Base-by-base conservation (phyloP, 2,113 vertebrate genomes). In the Chrysochloris asiatica region DNA sequence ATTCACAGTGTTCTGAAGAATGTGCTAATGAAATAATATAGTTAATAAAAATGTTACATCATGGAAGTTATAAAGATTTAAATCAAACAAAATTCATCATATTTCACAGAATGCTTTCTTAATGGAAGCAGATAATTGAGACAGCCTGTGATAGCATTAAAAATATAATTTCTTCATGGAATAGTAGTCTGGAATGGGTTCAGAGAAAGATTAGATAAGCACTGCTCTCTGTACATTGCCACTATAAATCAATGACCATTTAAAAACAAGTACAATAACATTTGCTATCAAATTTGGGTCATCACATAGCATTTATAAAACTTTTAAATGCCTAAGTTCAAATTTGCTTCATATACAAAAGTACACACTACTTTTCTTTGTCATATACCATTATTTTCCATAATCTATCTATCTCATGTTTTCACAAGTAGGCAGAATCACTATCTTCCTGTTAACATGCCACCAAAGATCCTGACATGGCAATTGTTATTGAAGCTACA, bases 11-110 rank as follows among this genome's bases (percentile, higher is more conserved):
- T 89, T 91, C 84, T 93, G 24, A 95, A 95, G 89, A 50, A 72
- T 77, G 9, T 71, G 13, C 7, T 76, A 52, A 5, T 79, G 86
- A 95, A 94, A 93, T 73, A 95, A 94, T 78, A 63, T 16, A 92
- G 67, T n/a, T 97, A 97, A 94, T 95, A 86, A 95, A 95, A 97
- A 93, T 73, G 69, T 87, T 94, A 93, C 14, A 91, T 91, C 94
- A 91, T 63, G 90, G 33, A 85, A 83, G n/a, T 54, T 65, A 79
- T 91, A 67, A 89, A 96, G 81, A 97, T 94, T 78, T 95, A 93
- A 93, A 97, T 83, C n/a, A 97, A 90, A 95, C 71, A 93, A 92
- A 84, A 95, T 86, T 83, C 75, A 76, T 90, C 13, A 56, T 17
- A n/a, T 93, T 93, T 83, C 45, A 91, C 22, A 85, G 22, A 95